Evolutionary conservation across 2,888 invertebrate genomes (phyloP), one percentile per base, ranked within the genome.

Genomic region (Xestia ashworthii): DNA sequence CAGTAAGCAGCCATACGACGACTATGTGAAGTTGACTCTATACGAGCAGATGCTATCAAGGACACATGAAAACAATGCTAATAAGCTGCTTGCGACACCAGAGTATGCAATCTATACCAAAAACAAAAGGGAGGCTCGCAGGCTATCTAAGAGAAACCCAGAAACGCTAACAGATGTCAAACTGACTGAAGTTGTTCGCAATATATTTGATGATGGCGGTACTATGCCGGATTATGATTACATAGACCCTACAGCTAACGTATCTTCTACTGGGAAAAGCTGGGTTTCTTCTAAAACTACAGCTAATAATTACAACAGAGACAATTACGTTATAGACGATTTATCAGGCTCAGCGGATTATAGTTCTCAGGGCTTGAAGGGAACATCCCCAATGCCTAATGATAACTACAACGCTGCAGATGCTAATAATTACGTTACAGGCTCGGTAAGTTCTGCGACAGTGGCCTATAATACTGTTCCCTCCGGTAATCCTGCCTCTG

Each of bases 1-100:
- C n/a, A 44, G 71, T 22, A 72, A 83, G 44, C 81, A 89, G 55
- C 88, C 91, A 0, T 82, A 87, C 22, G 94, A 94, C 62, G 94
- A 95, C 66, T 92, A 88, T 71, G 83, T 87, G 50, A 91, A 94
- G 92, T 85, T 94, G 11, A 90, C 91, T 16, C 71, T 93, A 58
- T 93, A 91, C 70, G 95, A 95, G 78, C 85, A 93, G 67, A 89
- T 94, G 41, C 80, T 95, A 25, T 71, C 90, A 19, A 95, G 94
- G 88, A 87, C 91, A 44, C 90, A 92, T 12, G 89, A 92, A 82
- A 88, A 91, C n/a, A 93, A 92, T 74, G 71, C 88, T 3, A 89
- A 89, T 80, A 92, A 90, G 76, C 86, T 91, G 76, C 77, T 93
- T 0, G 80, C 91, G 38, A 92, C 91, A 9, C 81, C 80, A 19